Percentiles rank a stretch among this genome's conserved stretches.
Evolutionary conservation across 2,797 vertebrate genomes (phyloP).

Genomic region (Somateria mollissima): DNA sequence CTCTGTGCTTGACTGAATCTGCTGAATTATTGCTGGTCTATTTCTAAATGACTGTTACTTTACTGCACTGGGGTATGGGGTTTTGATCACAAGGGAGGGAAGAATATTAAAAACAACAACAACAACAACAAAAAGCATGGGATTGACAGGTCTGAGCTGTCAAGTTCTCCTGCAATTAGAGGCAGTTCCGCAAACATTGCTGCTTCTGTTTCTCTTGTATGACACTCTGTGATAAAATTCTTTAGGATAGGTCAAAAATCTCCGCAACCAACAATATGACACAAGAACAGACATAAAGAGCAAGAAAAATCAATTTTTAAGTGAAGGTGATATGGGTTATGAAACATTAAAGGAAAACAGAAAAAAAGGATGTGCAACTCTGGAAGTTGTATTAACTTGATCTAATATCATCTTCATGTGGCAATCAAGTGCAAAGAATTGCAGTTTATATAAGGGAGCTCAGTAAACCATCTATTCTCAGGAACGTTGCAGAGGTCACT

Average conservation of each 20-base stretch:
- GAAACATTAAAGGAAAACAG: background rate
- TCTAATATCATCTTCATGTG: background rate
- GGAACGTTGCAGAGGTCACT: background rate
- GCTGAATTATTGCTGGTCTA: too few relatives aligned
- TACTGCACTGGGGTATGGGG: background rate
- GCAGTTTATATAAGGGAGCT: background rate
- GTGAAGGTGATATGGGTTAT: background rate
- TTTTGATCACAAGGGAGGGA: background rate
- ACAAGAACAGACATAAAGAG: background rate
- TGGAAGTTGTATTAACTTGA: background rate
- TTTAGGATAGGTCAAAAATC: background rate
- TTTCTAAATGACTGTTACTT: background rate
- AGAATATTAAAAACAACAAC: background rate
- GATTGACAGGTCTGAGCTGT: background rate
- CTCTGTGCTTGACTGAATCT: background rate
- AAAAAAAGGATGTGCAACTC: background rate
- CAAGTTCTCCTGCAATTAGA: background rate
- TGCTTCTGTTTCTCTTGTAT: background rate
- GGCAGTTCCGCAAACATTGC: background rate
- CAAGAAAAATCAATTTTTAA: background rate
- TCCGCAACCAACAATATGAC: background rate
- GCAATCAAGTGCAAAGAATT: background rate
- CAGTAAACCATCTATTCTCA: background rate
- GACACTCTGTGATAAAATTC: background rate
- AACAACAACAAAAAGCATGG: background rate